These are phyloP conservation scores for Falco punctatus DNA, from an alignment of 2,113 vertebrate species.

Conservation along the genomic window DNA sequence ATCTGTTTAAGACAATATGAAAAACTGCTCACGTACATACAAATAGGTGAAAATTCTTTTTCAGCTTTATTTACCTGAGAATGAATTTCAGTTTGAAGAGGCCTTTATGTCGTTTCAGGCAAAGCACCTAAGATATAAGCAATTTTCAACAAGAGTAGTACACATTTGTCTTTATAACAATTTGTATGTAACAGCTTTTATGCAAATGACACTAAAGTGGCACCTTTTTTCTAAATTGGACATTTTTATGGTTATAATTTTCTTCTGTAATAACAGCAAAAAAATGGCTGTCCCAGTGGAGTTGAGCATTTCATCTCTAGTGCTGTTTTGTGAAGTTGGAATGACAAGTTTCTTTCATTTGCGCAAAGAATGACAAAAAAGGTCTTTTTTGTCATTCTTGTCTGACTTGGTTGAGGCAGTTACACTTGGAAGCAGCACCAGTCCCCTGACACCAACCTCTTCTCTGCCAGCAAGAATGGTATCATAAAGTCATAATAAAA, in stretches of 20 bases:
- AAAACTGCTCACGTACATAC: slow-evolving; percentile 75
- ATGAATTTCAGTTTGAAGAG: slow-evolving; percentile 84
- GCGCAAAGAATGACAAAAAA: slow-evolving; percentile 84
- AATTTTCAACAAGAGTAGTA: slow-evolving; percentile 86
- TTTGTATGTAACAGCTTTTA: slow-evolving; percentile 95
- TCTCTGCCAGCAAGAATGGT: slow-evolving; percentile 29
- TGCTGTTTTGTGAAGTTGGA: slow-evolving; percentile 89
- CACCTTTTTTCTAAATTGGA: slow-evolving; percentile 90
- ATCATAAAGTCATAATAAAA: slow-evolving; percentile 46
- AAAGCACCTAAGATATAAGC: slow-evolving; percentile 82
- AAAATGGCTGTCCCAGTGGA: slow-evolving; percentile 89
- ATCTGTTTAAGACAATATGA: slow-evolving; percentile 65
- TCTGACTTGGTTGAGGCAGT: slow-evolving; percentile 59
- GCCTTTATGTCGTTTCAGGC: slow-evolving; percentile 80
- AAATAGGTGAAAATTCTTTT: slow-evolving; percentile 77
- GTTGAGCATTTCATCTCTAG: slow-evolving; percentile 88
- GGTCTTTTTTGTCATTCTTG: slow-evolving; percentile 66
- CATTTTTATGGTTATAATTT: slow-evolving; percentile 96
- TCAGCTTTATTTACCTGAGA: slow-evolving; percentile 86
- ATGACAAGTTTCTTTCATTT: slow-evolving; percentile 99
- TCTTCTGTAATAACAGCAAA: slow-evolving; percentile 93
- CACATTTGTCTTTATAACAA: slow-evolving; percentile 95
- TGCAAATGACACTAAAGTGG: slow-evolving; percentile 92
- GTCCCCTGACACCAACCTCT: slow-evolving; percentile 60
- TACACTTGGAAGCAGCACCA: slow-evolving; percentile 57